These are phyloP conservation scores for Leptodirus hochenwartii DNA, from an alignment of 2,888 invertebrate genomes.

Conservation along the genomic window DNA sequence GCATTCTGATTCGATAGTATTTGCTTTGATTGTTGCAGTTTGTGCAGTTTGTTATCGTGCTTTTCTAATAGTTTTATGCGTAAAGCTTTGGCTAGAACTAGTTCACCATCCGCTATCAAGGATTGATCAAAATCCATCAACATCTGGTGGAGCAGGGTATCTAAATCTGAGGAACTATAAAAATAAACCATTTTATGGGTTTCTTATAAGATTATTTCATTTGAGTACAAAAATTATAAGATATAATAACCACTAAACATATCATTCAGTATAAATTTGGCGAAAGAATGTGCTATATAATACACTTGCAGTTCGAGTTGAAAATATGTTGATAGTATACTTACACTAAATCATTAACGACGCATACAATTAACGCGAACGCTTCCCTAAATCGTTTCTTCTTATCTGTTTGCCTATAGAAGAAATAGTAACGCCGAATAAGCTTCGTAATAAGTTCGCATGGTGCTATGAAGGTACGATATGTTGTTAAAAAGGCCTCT, in stretches of 20 bases:
- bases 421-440: slow-evolving; percentile 58
- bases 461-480: slow-evolving; percentile 87
- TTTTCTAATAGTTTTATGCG: slow-evolving; percentile 84
- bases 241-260: too few relatives aligned
- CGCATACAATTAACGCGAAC: slow-evolving; percentile 82
- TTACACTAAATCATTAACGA: slow-evolving; percentile 92
- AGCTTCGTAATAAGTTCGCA: slow-evolving; percentile 71
- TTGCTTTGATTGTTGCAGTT: slow-evolving; percentile 13
- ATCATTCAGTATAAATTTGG: too few relatives aligned
- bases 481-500: slow-evolving; percentile 96
- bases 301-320: too few relatives aligned
- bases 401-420: slow-evolving; percentile 52
- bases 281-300: too few relatives aligned
- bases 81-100: slow-evolving; percentile 77
- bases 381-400: slow-evolving; percentile 70
- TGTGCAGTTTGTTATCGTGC: slow-evolving; percentile 27
- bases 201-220: background rate
- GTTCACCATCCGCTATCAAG: slow-evolving; percentile 78
- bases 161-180: slow-evolving; percentile 66
- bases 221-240: background rate
- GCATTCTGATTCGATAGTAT: slow-evolving; percentile 2
- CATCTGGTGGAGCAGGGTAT: slow-evolving; percentile 57
- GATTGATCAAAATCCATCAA: slow-evolving; percentile 90
- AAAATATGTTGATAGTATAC: slow-evolving; percentile 22
- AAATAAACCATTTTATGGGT: slow-evolving; percentile 9